phyloP scores from a whole-genome alignment of 2,113 vertebrate genomes.

The Stictonetta naevosa region DNA sequence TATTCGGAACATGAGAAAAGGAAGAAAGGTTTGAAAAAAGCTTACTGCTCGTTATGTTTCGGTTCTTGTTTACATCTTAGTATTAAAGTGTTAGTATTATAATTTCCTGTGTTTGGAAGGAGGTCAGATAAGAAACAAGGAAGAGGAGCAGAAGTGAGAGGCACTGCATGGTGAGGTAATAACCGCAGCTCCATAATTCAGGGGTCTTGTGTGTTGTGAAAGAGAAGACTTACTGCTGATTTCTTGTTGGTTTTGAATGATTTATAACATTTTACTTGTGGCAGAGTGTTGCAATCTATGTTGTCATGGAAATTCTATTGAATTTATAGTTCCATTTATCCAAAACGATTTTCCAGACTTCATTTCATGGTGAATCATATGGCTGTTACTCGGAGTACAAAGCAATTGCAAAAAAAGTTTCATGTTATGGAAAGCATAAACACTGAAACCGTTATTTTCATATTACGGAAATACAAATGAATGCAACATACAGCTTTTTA shows the following conservation, averaged over 20 bases:
- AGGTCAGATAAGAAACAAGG: neutral
- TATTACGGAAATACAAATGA: slow-evolving; percentile 76
- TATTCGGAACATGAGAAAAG: neutral
- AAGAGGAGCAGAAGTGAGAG: slow-evolving; percentile 54
- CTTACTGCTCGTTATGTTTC: neutral
- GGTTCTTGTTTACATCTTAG: slow-evolving; percentile 1
- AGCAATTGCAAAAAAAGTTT: slow-evolving; percentile 82
- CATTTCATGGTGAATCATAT: slow-evolving; percentile 89
- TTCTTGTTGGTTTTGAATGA: slow-evolving; percentile 82
- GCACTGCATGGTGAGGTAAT: slow-evolving; percentile 43
- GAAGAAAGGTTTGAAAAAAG: neutral
- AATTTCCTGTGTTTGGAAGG: slow-evolving; percentile 37
- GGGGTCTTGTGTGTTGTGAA: slow-evolving; percentile 69
- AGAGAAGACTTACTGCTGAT: slow-evolving; percentile 75
- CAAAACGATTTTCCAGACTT: slow-evolving; percentile 88
- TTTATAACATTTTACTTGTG: slow-evolving; percentile 84
- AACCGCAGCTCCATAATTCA: slow-evolving; percentile 67
- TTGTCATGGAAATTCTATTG: slow-evolving; percentile 89
- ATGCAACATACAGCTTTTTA: slow-evolving; percentile 37
- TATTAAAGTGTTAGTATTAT: slow-evolving; percentile 7
- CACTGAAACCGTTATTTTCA: slow-evolving; percentile 73
- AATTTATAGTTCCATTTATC: slow-evolving; percentile 88
- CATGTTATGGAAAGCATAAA: slow-evolving; percentile 76
- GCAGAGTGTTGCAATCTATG: slow-evolving; percentile 79
- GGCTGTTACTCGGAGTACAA: slow-evolving; percentile 82